Base-by-base conservation (phyloP, 2,888 invertebrate genomes). In the Cheilosia vernalis region DNA sequence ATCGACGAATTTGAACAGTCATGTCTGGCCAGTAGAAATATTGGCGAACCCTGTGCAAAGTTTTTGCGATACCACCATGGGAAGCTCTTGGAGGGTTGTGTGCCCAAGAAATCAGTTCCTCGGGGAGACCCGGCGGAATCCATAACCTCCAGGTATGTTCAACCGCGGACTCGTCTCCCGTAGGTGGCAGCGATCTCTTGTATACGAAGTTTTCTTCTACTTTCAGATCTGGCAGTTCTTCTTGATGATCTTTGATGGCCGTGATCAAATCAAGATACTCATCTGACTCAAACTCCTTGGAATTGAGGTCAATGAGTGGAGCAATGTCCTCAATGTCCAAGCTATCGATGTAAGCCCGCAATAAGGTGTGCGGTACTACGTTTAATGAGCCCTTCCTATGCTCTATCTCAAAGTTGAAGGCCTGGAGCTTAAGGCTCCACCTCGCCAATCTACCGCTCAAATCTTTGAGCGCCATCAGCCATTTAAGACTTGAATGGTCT, bases 401-500 rank as follows among this genome's bases (percentile, higher is more conserved):
- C 7, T 84, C 79, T 3, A 87, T 82, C 0, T 55, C 17, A 66
- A 70, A 30, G 85, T 78, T 78, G 63, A 64, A 90, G 81, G 49
- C 81, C 56, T 87, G 87, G 2, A 87, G 21, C 30, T 78, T 64
- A 3, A 87, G 19, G 1, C 80, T 74, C 87, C 87, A 90, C 4
- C 88, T 30, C 2, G 89, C 89, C 30, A 89, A 61, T 44, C 88
- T 69, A 3, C 88, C 89, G 21, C 78, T 74, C 2, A 89, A 87
- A 24, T 88, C 88, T 61, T 88, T 87, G 1, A 53, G 53, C 4
- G n/a, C 3, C 70, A 87, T 61, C 4, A 89, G 64, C 88, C 88
- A 89, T 30, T 80, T 49, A 1, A 89, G 63, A 6, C 87, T 87
- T 21, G 84, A 74, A 40, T 89, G 88, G 78, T 90, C 90, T 0